phyloP scores from a whole-genome alignment of 1,140 invertebrate genomes.

The Limonius californicus region DNA sequence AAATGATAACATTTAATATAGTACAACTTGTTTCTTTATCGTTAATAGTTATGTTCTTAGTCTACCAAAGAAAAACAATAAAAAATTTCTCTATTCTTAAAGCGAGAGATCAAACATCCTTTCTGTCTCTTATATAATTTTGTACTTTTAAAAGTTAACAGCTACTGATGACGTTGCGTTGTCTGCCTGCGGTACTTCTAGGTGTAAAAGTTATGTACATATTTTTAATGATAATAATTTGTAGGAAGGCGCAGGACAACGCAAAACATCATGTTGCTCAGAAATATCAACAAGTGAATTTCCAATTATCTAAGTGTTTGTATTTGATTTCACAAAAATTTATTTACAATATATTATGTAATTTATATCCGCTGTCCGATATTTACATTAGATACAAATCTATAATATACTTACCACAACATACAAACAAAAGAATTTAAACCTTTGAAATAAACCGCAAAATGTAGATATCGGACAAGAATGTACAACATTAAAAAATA shows the following conservation, averaged over 20 bases:
- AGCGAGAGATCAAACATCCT: not conserved
- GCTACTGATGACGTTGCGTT: not conserved
- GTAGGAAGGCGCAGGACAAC: too few species aligned
- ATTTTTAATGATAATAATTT: too few species aligned
- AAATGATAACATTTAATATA: slow-evolving; percentile 13
- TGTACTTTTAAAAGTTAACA: slow-evolving; percentile 1
- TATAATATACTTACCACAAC: too few species aligned
- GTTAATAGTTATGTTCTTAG: not conserved
- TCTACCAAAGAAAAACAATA: not conserved
- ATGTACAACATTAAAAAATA: slow-evolving; percentile 32
- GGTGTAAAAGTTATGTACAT: too few species aligned
- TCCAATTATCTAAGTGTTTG: slow-evolving; percentile 6
- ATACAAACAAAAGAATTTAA: too few species aligned
- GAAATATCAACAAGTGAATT: slow-evolving; percentile 16
- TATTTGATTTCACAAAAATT: not conserved
- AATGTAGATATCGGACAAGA: slow-evolving; percentile 1
- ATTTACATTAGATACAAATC: slow-evolving; percentile 7
- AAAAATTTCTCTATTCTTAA: slow-evolving; percentile 5
- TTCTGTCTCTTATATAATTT: slow-evolving; percentile 10
- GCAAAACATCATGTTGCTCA: not conserved
- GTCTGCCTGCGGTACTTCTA: not conserved
- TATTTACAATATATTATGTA: slow-evolving; percentile 20
- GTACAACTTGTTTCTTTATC: not conserved
- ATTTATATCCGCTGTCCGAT: slow-evolving; percentile 22
- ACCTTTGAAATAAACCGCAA: too few species aligned